Conservation (phyloP, 1,140 invertebrate genomes). For the Drosophila eugracilis region DNA sequence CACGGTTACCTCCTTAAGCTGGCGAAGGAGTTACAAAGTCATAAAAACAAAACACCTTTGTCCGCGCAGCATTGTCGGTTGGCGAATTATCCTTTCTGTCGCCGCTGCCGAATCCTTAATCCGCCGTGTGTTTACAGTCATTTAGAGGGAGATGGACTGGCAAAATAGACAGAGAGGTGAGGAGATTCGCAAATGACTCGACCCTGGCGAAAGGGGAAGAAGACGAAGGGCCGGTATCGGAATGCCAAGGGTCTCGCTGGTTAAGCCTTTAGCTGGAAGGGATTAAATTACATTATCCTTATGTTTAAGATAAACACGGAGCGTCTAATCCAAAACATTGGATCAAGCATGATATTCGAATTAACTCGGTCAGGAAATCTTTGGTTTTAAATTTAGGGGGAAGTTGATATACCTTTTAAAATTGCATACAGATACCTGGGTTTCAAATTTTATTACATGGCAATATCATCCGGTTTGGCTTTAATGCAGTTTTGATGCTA, state of each 20-base stretch:
- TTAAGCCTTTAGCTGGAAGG: slow-evolving; percentile 66
- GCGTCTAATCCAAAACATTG: slow-evolving; percentile 41
- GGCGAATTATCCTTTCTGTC: slow-evolving; percentile 75
- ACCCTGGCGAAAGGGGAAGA: slow-evolving; percentile 26
- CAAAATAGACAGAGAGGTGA: neutral
- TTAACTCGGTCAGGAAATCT: neutral
- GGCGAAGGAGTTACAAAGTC: slow-evolving; percentile 82
- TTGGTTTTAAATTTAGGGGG: neutral
- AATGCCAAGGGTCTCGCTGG: slow-evolving; percentile 12
- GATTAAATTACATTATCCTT: slow-evolving; percentile 81
- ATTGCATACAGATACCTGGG: no score
- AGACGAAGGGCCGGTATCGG: neutral
- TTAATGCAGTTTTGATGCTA: no score
- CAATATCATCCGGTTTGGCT: no score
- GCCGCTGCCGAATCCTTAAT: slow-evolving; percentile 74
- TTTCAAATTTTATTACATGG: no score
- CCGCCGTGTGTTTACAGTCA: slow-evolving; percentile 48
- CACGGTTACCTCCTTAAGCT: slow-evolving; percentile 36
- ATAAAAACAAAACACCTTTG: slow-evolving; percentile 85
- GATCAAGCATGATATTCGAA: slow-evolving; percentile 46
- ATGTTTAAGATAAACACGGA: slow-evolving; percentile 80
- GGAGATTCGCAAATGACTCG: slow-evolving; percentile 66
- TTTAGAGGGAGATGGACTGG: slow-evolving; percentile 1
- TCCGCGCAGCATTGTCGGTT: slow-evolving; percentile 67
- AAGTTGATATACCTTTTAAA: no score